phyloP scores from a whole-genome alignment of 2,797 vertebrate species.

The Sebastes goodei region DNA sequence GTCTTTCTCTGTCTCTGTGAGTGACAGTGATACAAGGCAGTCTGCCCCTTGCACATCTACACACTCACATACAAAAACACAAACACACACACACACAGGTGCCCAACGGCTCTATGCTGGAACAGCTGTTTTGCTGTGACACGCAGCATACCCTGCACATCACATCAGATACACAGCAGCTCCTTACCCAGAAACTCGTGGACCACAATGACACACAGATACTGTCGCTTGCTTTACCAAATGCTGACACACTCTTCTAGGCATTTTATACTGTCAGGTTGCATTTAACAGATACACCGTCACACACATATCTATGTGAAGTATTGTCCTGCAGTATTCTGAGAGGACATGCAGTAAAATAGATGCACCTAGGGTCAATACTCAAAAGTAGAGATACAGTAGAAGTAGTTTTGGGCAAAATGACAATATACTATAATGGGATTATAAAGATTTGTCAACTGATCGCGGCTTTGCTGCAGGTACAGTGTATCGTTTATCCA shows the following conservation, averaged over 20 bases:
- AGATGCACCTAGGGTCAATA: background rate
- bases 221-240: conserved; percentile 40
- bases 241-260: conserved; percentile 66
- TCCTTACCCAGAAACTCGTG: conserved; percentile 39
- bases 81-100: conserved; percentile 54
- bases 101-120: conserved; percentile 61
- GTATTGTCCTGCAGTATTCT: conserved; percentile 23
- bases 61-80: conserved; percentile 39
- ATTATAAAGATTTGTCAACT: background rate
- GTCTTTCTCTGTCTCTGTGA: conserved; percentile 76
- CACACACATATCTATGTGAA: conserved; percentile 24
- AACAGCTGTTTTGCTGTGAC: conserved; percentile 74
- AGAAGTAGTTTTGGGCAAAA: background rate
- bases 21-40: conserved; percentile 80
- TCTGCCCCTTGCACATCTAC: conserved; percentile 44
- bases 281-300: conserved; percentile 50
- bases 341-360: conserved; percentile 12
- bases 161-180: conserved; percentile 66
- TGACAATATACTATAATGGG: background rate
- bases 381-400: background rate
- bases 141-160: conserved; percentile 75
- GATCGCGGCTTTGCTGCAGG: background rate
- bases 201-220: conserved; percentile 59
- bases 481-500: background rate
- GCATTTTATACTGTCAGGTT: conserved; percentile 64